Percentiles rank a stretch among this genome's conserved stretches.
Conservation (phyloP, 2,888 invertebrate genomes). For the Flexamia atlantica region DNA sequence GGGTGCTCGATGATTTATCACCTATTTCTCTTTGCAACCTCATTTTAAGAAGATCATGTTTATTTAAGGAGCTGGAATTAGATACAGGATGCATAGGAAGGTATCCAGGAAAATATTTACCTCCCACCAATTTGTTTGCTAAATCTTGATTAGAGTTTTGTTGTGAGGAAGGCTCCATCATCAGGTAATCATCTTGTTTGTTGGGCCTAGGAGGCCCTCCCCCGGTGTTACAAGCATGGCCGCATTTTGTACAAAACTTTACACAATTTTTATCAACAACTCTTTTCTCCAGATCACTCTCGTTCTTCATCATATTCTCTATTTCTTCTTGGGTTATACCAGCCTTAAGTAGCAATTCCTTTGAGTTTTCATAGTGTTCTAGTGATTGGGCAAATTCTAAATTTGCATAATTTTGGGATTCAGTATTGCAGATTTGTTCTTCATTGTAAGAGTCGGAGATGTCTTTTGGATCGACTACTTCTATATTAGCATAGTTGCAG, state of each 20-base stretch:
- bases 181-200: conserved; percentile 80
- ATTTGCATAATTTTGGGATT: conserved; percentile 73
- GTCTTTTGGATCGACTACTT: conserved; percentile 50
- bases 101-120: conserved; percentile 64
- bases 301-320: conserved; percentile 61
- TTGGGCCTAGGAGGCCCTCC: conserved; percentile 57
- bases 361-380: conserved; percentile 88
- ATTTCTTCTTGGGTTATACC: conserved; percentile 73
- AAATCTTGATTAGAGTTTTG: conserved; percentile 57
- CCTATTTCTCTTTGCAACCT: conserved; percentile 61
- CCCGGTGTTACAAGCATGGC: conserved; percentile 65
- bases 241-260: conserved; percentile 69
- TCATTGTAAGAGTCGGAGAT: neutral
- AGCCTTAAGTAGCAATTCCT: conserved; percentile 80
- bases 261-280: conserved; percentile 71
- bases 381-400: conserved; percentile 87
- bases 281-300: conserved; percentile 44
- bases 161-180: conserved; percentile 80
- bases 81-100: conserved; percentile 68
- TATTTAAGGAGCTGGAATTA: conserved; percentile 63
- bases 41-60: conserved; percentile 58
- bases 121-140: conserved; percentile 63
- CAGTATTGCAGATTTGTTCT: conserved; percentile 62
- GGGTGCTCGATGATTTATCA: conserved; percentile 67
- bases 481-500: conserved; percentile 81